These are phyloP conservation scores for Cervus canadensis DNA, from an alignment of 2,113 vertebrate genomes.

Conservation along the genomic window DNA sequence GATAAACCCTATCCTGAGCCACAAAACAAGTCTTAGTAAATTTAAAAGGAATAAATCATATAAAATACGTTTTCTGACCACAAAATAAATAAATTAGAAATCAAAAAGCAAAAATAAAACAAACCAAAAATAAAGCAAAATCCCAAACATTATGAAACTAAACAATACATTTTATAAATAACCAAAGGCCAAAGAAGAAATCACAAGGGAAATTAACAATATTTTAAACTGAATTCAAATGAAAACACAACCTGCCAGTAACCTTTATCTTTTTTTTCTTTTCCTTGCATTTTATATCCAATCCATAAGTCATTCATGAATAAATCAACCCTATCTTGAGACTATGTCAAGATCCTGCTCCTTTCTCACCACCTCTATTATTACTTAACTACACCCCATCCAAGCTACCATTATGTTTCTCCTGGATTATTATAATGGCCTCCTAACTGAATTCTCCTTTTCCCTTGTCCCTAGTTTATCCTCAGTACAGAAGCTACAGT, in stretches of 20 bases:
- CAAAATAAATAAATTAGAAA: neutral
- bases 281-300: neutral
- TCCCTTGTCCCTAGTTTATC: neutral
- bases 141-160: neutral
- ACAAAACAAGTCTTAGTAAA: neutral
- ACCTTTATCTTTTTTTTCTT: neutral
- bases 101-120: neutral
- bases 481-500: neutral
- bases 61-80: neutral
- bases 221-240: neutral
- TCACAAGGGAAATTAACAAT: neutral
- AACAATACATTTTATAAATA: neutral
- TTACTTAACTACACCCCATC: neutral
- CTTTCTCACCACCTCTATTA: neutral
- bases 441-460: neutral
- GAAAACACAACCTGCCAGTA: neutral
- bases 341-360: neutral
- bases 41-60: neutral
- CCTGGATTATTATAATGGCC: neutral
- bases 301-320: neutral
- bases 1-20: neutral
- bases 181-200: neutral
- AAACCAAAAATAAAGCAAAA: neutral
- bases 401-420: neutral
- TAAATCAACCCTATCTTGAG: neutral